These are phyloP conservation scores for Lypha dubia DNA, from an alignment of 2,888 invertebrate species.

Conservation along the genomic window DNA sequence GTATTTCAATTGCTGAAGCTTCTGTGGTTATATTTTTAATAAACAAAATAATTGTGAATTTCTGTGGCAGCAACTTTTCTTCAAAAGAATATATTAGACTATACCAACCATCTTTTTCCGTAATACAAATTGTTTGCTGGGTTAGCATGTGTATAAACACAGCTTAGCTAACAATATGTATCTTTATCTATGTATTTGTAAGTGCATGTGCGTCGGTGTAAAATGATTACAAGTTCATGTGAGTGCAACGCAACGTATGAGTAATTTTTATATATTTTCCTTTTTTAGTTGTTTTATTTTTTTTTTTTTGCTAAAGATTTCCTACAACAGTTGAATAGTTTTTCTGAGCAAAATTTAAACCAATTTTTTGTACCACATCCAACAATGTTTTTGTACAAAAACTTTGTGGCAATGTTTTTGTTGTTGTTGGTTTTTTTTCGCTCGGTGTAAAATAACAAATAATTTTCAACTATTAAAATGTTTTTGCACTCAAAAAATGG, in stretches of 20 bases:
- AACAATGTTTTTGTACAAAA: conserved; percentile 45
- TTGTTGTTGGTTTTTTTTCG: too few relatives aligned
- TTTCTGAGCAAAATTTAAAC: conserved; percentile 9
- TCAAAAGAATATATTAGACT: not conserved
- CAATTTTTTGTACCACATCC: not conserved
- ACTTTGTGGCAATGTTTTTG: conserved; percentile 41
- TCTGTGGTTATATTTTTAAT: too few relatives aligned
- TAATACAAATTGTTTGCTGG: not conserved
- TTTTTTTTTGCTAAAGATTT: conserved; percentile 36
- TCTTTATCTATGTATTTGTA: too few relatives aligned
- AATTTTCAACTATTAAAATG: conserved; percentile 53
- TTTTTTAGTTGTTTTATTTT: not conserved
- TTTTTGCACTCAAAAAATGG: conserved; percentile 11
- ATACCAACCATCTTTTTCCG: not conserved
- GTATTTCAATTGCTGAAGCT: too few relatives aligned
- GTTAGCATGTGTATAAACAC: not conserved
- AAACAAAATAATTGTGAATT: too few relatives aligned
- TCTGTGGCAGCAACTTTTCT: not conserved
- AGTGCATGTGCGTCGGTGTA: not conserved
- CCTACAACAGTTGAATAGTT: conserved; percentile 49
- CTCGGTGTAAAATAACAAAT: conserved; percentile 55
- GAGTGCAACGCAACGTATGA: conserved; percentile 51
- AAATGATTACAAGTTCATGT: conserved; percentile 12
- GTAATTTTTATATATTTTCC: conserved; percentile 24
- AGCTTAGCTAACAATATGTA: not conserved